These are phyloP conservation scores for Paedocypris micromegethes DNA, from an alignment of 2,797 vertebrate species.

Conservation along the genomic window DNA sequence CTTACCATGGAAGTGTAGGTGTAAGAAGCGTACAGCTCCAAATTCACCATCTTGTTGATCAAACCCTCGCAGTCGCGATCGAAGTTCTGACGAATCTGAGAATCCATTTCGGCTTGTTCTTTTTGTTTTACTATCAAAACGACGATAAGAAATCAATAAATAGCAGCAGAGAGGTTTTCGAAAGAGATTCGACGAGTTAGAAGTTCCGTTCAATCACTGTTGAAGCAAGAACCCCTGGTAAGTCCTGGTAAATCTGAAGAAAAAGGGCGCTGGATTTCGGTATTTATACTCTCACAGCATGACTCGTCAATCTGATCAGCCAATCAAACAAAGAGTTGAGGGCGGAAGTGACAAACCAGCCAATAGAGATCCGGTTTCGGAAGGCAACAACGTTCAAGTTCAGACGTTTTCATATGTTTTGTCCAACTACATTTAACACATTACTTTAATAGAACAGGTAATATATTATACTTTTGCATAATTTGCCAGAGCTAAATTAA, in stretches of 20 bases:
- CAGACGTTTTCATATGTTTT: slow-evolving; percentile 3
- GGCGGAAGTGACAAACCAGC: not conserved
- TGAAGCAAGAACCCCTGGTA: slow-evolving; percentile 68
- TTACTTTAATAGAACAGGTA: no score
- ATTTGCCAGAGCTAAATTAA: no score
- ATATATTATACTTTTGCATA: no score
- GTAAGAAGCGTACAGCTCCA: slow-evolving; percentile 73
- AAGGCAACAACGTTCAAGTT: not conserved
- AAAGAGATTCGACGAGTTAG: not conserved
- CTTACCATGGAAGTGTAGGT: slow-evolving; percentile 76
- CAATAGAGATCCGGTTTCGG: not conserved
- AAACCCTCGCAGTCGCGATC: slow-evolving; percentile 74
- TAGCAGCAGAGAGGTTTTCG: not conserved
- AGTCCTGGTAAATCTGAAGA: not conserved
- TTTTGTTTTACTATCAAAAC: slow-evolving; percentile 53
- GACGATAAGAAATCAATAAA: slow-evolving; percentile 33
- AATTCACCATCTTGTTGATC: slow-evolving; percentile 75
- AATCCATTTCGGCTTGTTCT: slow-evolving; percentile 66
- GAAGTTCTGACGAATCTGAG: slow-evolving; percentile 70
- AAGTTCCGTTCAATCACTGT: slow-evolving; percentile 76
- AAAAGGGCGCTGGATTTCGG: fast-evolving
- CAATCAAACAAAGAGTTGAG: slow-evolving; percentile 29
- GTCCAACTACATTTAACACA: not conserved
- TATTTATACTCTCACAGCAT: slow-evolving; percentile 43
- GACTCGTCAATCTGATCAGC: slow-evolving; percentile 19